Evolutionary conservation across 2,797 vertebrate species (phyloP), one percentile per base, ranked within the genome.

Genomic region (Pseudomugil gertrudae): DNA sequence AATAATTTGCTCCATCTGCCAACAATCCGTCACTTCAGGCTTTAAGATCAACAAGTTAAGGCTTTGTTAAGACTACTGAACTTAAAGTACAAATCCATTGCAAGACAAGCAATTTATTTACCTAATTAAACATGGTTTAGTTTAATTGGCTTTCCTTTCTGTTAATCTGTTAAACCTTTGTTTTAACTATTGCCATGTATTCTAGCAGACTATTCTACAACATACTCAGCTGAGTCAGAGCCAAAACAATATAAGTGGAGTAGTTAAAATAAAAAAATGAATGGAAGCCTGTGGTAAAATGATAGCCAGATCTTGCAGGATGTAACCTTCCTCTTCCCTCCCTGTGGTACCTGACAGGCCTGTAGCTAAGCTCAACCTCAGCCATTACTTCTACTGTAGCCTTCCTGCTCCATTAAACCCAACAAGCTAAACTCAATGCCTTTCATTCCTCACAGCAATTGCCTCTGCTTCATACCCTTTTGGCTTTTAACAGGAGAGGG

Each of bases 381-480:
- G 85, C 81, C 83, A 91, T 89, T 86, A 87, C 81, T 87, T 82
- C 84, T 79, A 78, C 85, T 84, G 80, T 84, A 83, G 84, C 84
- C 84, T 91, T 81, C 80, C 84, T 86, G 91, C 88, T 86, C 87
- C 88, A 91, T 91, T 92, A 89, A 91, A 90, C 86, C 86, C 88
- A 82, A 90, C 89, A 90, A 89, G 87, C 84, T 89, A 81, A 86
- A 84, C 78, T 85, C 83, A 88, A 89, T 86, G 86, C 86, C 84
- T 82, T 89, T 86, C 89, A 90, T 90, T 87, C 79, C 80, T 90
- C 88, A 90, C 81, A 69, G 76, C 78, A 57, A 85, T 58, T 69
- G 78, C 77, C 82, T 80, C 84, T 69, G 81, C 83, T 85, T 86
- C 80, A 86, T 89, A 90, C 82, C 80, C 87, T 62, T 72, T 81